These are phyloP conservation scores for Carterocephalus palaemon DNA, from an alignment of 2,888 invertebrate genomes.

Conservation along the genomic window DNA sequence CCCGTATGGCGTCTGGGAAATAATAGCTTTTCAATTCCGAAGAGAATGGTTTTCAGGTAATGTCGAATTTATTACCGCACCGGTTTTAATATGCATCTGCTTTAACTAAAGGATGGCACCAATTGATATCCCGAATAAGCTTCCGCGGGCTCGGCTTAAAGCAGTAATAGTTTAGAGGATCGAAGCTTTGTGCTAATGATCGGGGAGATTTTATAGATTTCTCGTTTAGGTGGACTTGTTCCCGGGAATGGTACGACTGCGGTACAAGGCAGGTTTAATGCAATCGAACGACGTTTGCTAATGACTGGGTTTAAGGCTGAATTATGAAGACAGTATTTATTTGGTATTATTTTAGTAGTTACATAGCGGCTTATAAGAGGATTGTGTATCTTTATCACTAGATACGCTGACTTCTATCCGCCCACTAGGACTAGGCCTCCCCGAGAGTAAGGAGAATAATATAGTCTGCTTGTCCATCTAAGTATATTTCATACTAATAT, in stretches of 20 bases:
- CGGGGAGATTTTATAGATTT: constrained; percentile 9
- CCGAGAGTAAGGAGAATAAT: too few species aligned
- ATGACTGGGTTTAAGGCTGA: too few species aligned
- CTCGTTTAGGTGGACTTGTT: constrained; percentile 4
- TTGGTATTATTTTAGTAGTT: too few species aligned
- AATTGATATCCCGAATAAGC: constrained; percentile 25
- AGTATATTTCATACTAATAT: too few species aligned
- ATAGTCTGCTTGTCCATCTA: too few species aligned
- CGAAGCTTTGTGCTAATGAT: constrained; percentile 14
- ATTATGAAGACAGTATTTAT: too few species aligned
- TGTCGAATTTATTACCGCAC: constrained; percentile 34
- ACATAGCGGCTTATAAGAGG: too few species aligned
- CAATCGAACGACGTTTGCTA: too few species aligned
- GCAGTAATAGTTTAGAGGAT: constrained; percentile 17
- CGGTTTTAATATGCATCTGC: constrained; percentile 24
- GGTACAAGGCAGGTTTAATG: too few species aligned
- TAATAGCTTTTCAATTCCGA: constrained; percentile 37
- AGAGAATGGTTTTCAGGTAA: constrained; percentile 35
- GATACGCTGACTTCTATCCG: too few species aligned
- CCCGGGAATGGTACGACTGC: constrained; percentile 1
- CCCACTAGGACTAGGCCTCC: too few species aligned
- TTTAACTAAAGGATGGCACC: constrained; percentile 22
- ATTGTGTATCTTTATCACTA: too few species aligned
- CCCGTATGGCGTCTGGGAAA: constrained; percentile 34
- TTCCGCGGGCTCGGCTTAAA: constrained; percentile 16